phyloP scores from a whole-genome alignment of 2,888 invertebrate species.

The Drosophila stalkeri region DNA sequence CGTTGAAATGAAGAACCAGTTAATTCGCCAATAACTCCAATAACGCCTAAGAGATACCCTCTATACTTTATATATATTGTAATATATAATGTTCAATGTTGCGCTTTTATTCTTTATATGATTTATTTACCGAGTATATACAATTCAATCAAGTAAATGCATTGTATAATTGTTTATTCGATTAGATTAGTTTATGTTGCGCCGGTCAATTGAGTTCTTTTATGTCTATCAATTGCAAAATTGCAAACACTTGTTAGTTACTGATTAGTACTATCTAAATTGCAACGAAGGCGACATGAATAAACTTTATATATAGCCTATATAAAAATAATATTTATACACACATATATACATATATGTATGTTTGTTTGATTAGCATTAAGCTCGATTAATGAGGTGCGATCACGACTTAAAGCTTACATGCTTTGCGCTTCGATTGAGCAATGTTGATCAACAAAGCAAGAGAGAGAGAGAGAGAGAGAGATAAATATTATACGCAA shows the following conservation, averaged over 20 bases:
- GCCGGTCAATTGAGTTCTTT: slow-evolving; percentile 17
- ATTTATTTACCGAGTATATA: too few relatives aligned
- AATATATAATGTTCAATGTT: not conserved
- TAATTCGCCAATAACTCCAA: not conserved
- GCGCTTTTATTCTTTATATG: not conserved
- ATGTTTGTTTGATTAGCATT: slow-evolving; percentile 24
- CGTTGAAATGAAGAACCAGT: not conserved
- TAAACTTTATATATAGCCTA: slow-evolving; percentile 8
- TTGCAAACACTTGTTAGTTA: slow-evolving; percentile 18
- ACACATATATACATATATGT: slow-evolving; percentile 6
- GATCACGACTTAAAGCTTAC: slow-evolving; percentile 62
- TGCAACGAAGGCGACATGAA: slow-evolving; percentile 8
- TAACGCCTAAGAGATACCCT: not conserved
- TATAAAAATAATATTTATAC: not conserved
- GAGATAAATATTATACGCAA: not conserved
- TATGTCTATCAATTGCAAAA: slow-evolving; percentile 24
- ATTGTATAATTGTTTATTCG: slow-evolving; percentile 29
- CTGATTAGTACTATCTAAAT: slow-evolving; percentile 28
- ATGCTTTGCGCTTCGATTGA: slow-evolving; percentile 32
- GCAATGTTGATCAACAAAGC: slow-evolving; percentile 45
- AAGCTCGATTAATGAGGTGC: slow-evolving; percentile 51
- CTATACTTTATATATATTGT: too few relatives aligned
- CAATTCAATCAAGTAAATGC: slow-evolving; percentile 3
- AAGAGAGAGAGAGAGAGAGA: not conserved
- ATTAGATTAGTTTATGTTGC: slow-evolving; percentile 5